phyloP scores from a whole-genome alignment of 2,888 invertebrate species.

The Leucophenga montana region DNA sequence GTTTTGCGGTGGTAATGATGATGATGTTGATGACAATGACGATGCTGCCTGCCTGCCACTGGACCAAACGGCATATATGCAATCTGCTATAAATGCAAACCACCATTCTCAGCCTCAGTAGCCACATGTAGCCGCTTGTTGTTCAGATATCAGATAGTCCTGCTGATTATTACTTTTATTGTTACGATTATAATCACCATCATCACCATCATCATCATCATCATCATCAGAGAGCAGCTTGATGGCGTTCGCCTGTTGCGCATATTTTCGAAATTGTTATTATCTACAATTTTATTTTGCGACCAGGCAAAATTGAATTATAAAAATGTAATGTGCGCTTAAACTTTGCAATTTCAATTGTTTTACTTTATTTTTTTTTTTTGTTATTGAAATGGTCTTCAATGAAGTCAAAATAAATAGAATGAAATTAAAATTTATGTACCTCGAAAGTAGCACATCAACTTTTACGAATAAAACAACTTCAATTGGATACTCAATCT shows the following conservation, averaged over 20 bases:
- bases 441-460: too few relatives aligned
- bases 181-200: slow-evolving; percentile 20
- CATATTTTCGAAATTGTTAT: slow-evolving; percentile 27
- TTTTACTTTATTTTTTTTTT: neutral
- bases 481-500: too few relatives aligned
- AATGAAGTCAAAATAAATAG: slow-evolving; percentile 9
- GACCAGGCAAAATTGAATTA: slow-evolving; percentile 21
- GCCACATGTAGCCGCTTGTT: neutral
- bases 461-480: too few relatives aligned
- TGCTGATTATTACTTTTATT: slow-evolving; percentile 26
- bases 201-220: too few relatives aligned
- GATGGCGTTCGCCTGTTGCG: slow-evolving; percentile 14
- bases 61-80: slow-evolving; percentile 13
- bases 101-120: neutral
- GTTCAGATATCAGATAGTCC: neutral
- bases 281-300: slow-evolving; percentile 20
- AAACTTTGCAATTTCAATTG: slow-evolving; percentile 8
- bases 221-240: neutral
- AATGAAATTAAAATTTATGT: slow-evolving; percentile 18
- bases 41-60: neutral
- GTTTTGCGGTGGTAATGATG: neutral
- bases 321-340: slow-evolving; percentile 3
- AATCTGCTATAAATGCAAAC: neutral
- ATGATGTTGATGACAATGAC: too few relatives aligned
- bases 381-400: too few relatives aligned